Evolutionary conservation across 1,140 invertebrate species (phyloP).

Genomic region (Nasonia longicornis): DNA sequence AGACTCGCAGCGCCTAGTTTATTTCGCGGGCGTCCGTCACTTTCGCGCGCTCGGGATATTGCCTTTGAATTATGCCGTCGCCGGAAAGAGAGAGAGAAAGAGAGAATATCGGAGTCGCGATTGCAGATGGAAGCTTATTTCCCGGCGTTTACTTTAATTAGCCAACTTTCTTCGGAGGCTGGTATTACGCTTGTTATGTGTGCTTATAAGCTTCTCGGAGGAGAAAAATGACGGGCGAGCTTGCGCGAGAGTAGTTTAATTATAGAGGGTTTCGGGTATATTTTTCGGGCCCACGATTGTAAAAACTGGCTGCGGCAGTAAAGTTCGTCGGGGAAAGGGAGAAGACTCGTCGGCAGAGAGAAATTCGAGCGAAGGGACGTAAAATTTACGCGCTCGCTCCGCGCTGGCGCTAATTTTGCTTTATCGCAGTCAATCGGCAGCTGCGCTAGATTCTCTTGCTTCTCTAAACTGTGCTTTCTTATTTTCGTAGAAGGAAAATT

Average conservation of each 20-base stretch:
- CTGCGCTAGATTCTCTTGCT: background rate
- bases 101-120: background rate
- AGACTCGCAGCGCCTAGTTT: background rate
- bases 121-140: background rate
- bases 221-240: background rate
- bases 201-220: background rate
- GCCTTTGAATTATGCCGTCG: conserved; percentile 1
- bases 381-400: background rate
- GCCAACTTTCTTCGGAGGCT: background rate
- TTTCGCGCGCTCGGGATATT: background rate
- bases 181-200: background rate
- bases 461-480: background rate
- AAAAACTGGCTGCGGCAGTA: background rate
- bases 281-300: background rate
- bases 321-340: background rate
- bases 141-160: background rate
- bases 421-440: background rate
- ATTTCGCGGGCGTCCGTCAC: background rate
- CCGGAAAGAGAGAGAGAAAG: conserved; percentile 14
- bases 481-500: background rate
- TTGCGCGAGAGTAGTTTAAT: background rate
- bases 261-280: background rate
- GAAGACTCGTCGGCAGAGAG: no score
- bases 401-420: background rate
- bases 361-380: background rate